phyloP scores from a whole-genome alignment of 2,888 invertebrate species.

The Aproaerema taeniolella region DNA sequence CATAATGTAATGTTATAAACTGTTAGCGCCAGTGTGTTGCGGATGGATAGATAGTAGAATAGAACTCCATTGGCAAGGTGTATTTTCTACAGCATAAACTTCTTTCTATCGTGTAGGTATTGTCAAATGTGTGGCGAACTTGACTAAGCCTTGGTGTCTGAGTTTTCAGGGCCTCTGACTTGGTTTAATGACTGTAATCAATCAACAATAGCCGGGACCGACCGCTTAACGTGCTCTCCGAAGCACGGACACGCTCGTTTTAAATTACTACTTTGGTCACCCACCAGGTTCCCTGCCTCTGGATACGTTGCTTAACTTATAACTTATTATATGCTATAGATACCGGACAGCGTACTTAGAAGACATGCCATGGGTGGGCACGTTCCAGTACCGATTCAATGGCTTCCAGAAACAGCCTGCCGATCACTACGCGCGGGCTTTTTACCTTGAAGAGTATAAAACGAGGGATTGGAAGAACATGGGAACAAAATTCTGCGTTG shows the following conservation, averaged over 20 bases:
- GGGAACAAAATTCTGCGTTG: slow-evolving; percentile 64
- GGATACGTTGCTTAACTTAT: not conserved
- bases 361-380: slow-evolving; percentile 88
- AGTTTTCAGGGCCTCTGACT: not conserved
- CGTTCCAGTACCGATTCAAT: slow-evolving; percentile 90
- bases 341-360: slow-evolving; percentile 88
- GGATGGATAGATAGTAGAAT: too few relatives aligned
- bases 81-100: too few relatives aligned
- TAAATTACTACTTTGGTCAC: not conserved
- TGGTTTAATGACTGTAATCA: not conserved
- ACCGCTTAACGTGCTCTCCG: too few relatives aligned
- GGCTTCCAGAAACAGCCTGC: slow-evolving; percentile 89
- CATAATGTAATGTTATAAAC: too few relatives aligned
- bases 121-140: too few relatives aligned
- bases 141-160: not conserved
- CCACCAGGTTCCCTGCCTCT: not conserved
- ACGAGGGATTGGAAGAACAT: slow-evolving; percentile 31
- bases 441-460: slow-evolving; percentile 26
- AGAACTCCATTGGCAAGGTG: too few relatives aligned
- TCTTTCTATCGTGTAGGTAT: too few relatives aligned
- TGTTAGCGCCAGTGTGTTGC: too few relatives aligned
- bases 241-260: too few relatives aligned
- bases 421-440: slow-evolving; percentile 87
- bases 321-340: slow-evolving; percentile 18
- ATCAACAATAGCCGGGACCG: not conserved